A percentile compares a stretch with the other conserved stretches of the same genome.
Conservation (phyloP, 2,888 invertebrate species). For the Druceiella hillmani region DNA sequence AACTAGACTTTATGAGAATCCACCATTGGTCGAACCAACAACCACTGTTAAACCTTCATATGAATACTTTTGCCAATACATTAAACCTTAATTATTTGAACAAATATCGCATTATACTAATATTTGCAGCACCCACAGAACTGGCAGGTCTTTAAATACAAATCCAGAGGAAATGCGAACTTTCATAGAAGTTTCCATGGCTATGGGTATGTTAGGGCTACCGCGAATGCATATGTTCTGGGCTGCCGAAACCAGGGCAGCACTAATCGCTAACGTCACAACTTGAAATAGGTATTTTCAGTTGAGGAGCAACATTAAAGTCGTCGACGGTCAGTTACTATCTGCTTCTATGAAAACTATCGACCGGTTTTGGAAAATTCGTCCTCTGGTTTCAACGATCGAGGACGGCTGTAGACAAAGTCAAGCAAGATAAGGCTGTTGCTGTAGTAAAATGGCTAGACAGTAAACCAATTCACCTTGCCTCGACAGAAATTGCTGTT, state of each 20-base stretch:
- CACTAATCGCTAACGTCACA: background rate
- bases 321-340: background rate
- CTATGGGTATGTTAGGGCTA: background rate
- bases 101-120: background rate
- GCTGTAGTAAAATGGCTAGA: too few relatives aligned
- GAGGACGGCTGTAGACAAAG: background rate
- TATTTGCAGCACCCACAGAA: background rate
- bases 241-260: background rate
- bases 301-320: background rate
- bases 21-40: background rate
- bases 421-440: background rate
- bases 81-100: background rate
- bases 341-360: background rate
- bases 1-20: background rate
- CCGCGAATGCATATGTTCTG: background rate
- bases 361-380: conserved; percentile 1
- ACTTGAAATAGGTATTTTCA: background rate
- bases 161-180: background rate
- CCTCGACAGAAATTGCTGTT: too few relatives aligned
- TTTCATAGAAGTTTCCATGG: background rate
- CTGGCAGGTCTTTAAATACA: background rate
- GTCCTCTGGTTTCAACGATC: background rate
- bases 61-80: background rate
- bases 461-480: too few relatives aligned
- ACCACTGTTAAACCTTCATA: background rate